phyloP scores from a whole-genome alignment of 2,888 invertebrate genomes.

The Lymantria dispar region DNA sequence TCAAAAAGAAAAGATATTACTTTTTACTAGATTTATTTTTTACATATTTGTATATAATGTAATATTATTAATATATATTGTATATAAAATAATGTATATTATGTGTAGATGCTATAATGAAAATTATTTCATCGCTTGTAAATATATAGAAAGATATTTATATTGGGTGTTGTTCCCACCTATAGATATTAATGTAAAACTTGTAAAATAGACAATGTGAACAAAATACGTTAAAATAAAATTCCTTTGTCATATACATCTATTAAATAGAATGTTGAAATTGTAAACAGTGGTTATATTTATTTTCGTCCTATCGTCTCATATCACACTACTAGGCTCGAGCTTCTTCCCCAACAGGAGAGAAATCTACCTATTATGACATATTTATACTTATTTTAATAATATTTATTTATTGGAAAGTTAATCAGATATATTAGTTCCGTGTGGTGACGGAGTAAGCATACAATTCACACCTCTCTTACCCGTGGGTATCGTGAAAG shows the following conservation, averaged over 20 bases:
- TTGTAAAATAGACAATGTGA: slow-evolving; percentile 32
- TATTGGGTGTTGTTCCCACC: slow-evolving; percentile 17
- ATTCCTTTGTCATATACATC: slow-evolving; percentile 40
- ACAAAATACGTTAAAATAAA: slow-evolving; percentile 6
- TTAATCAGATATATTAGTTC: no score
- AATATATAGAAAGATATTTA: slow-evolving; percentile 34
- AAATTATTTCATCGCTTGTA: slow-evolving; percentile 44
- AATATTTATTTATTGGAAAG: no score
- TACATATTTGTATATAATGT: slow-evolving; percentile 28
- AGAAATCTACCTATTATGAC: no score
- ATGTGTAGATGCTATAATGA: slow-evolving; percentile 32
- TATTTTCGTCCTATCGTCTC: no score
- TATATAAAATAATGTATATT: slow-evolving; percentile 35
- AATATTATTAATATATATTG: slow-evolving; percentile 29
- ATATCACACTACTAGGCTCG: no score
- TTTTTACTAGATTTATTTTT: no score
- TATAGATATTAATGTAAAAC: slow-evolving; percentile 10
- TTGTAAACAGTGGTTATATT: slow-evolving; percentile 3
- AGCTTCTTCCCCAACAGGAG: no score
- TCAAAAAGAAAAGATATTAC: no score
- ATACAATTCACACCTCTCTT: no score
- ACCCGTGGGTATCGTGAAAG: no score
- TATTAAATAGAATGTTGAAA: slow-evolving; percentile 52
- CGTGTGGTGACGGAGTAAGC: no score
- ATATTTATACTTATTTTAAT: no score